Percentiles rank a stretch among this genome's conserved stretches.
These are phyloP conservation scores for Sebastiscus albofasciatus DNA, from an alignment of 2,797 vertebrate species.

Conservation along the genomic window DNA sequence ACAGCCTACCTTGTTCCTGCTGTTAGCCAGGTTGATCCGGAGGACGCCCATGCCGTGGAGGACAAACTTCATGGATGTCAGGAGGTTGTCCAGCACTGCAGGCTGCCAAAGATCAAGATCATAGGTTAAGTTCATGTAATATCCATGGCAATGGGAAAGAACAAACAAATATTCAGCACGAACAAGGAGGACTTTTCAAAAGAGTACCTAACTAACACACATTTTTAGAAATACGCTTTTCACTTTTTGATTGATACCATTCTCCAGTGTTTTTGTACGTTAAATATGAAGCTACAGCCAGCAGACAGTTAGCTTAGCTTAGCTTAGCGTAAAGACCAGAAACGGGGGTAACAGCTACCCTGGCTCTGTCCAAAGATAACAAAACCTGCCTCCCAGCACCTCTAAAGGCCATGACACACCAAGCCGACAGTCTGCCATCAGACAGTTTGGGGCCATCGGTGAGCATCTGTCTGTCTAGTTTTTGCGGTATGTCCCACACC, in stretches of 20 bases:
- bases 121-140: conserved; percentile 17
- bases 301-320: neutral
- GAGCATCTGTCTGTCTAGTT: no score
- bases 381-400: no score
- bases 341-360: no score
- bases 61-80: conserved; percentile 87
- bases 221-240: neutral
- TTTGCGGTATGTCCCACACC: no score
- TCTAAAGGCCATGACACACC: no score
- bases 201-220: neutral
- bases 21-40: conserved; percentile 82
- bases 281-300: no score
- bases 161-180: neutral
- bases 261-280: no score
- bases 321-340: no score
- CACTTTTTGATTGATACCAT: neutral
- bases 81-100: conserved; percentile 85
- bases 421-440: no score
- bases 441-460: no score
- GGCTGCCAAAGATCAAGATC: conserved; percentile 63
- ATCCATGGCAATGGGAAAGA: neutral
- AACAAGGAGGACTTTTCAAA: neutral
- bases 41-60: conserved; percentile 86
- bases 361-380: no score
- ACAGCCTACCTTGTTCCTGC: conserved; percentile 79